Evolutionary conservation across 2,888 invertebrate species (phyloP).

Genomic region (Troides helena): DNA sequence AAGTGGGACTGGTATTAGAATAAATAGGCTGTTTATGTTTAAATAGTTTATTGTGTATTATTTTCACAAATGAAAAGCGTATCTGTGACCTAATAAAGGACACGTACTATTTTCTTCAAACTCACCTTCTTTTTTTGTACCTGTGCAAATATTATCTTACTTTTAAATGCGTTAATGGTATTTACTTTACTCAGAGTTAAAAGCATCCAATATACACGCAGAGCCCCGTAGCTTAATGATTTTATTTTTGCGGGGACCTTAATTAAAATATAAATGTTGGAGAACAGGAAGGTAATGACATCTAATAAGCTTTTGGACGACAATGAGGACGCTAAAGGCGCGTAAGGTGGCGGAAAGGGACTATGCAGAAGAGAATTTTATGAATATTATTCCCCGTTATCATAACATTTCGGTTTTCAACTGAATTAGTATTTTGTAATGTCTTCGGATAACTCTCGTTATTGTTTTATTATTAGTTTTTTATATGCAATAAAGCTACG

Average conservation of each 20-base stretch:
- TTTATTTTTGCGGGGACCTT: slow-evolving; percentile 39
- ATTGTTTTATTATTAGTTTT: slow-evolving; percentile 3
- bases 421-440: slow-evolving; percentile 34
- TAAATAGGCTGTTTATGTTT: too few relatives aligned
- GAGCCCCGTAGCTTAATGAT: slow-evolving; percentile 30
- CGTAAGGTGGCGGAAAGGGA: slow-evolving; percentile 43
- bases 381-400: slow-evolving; percentile 47
- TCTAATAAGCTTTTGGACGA: slow-evolving; percentile 53
- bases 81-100: neutral
- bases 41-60: neutral
- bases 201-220: slow-evolving; percentile 33
- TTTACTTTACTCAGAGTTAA: slow-evolving; percentile 37
- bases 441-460: slow-evolving; percentile 8
- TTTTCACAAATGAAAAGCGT: neutral
- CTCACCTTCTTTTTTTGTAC: slow-evolving; percentile 1
- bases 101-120: neutral
- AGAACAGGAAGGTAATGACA: slow-evolving; percentile 50
- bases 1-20: too few relatives aligned
- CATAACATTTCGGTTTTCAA: slow-evolving; percentile 37
- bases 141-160: slow-evolving; percentile 37
- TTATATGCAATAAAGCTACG: neutral
- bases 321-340: slow-evolving; percentile 45
- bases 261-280: slow-evolving; percentile 46
- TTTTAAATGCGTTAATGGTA: slow-evolving; percentile 47
- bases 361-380: slow-evolving; percentile 50